Conservation (phyloP, 2,888 invertebrate genomes). For the Lacanobia wlatinum region DNA sequence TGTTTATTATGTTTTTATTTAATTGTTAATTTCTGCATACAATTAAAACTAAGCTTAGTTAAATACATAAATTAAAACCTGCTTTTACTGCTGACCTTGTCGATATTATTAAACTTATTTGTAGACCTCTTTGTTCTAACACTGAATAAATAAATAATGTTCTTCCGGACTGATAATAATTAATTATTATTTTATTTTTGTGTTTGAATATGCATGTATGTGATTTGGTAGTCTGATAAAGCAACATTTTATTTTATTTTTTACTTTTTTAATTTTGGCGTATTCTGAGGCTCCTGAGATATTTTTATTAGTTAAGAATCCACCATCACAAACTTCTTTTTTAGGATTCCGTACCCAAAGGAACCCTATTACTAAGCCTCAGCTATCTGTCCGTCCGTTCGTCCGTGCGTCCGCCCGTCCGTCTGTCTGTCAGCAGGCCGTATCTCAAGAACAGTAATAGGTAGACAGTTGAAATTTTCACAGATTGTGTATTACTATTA, state of each 20-base stretch:
- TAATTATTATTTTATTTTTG: constrained; percentile 28
- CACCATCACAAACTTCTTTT: no score
- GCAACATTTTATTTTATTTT: not conserved
- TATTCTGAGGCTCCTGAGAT: no score
- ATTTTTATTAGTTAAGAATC: no score
- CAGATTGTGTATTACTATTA: no score
- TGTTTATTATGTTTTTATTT: not conserved
- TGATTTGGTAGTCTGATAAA: not conserved
- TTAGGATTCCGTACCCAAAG: no score
- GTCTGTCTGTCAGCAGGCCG: no score
- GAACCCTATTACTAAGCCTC: no score
- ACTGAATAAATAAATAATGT: constrained; percentile 1
- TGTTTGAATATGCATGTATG: not conserved
- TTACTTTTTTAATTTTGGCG: no score
- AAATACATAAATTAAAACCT: not conserved
- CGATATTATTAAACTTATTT: constrained; percentile 1
- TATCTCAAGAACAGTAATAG: no score
- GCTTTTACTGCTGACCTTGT: constrained; percentile 6
- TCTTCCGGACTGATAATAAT: constrained; percentile 24
- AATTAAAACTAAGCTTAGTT: not conserved
- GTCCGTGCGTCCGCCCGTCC: no score
- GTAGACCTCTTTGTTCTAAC: constrained; percentile 2
- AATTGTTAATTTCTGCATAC: not conserved
- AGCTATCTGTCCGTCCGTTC: no score
- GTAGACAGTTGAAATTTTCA: no score